Percentiles rank a stretch among this genome's conserved stretches.
phyloP scores from a whole-genome alignment of 2,888 invertebrate genomes.

The Dryococelus australis region DNA sequence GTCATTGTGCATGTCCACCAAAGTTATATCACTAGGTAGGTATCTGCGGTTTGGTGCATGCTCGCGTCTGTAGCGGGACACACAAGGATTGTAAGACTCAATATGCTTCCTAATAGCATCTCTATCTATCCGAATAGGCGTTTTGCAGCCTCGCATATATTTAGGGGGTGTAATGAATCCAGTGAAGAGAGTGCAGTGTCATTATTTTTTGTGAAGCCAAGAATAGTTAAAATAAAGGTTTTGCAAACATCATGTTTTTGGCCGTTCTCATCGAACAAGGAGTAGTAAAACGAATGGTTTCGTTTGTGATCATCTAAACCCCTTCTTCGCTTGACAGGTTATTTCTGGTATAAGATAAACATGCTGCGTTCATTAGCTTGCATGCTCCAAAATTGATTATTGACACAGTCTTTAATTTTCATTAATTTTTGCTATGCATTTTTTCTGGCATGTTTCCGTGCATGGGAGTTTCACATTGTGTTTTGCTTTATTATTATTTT shows the following conservation, averaged over 20 bases:
- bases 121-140: conserved; percentile 1
- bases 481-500: no score
- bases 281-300: no score
- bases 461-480: background rate
- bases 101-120: no score
- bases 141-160: background rate
- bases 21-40: no score
- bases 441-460: background rate
- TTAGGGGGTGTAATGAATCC: background rate
- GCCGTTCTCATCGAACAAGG: no score
- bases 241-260: no score
- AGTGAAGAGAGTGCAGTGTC: background rate
- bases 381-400: conserved; percentile 2
- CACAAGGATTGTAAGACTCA: no score
- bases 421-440: background rate
- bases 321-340: background rate
- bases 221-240: no score
- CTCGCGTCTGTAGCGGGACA: no score
- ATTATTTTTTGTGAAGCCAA: background rate
- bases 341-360: background rate
- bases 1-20: no score
- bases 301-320: background rate
- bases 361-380: background rate
- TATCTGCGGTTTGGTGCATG: no score
- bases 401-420: background rate